Conservation (phyloP, 2,113 vertebrate genomes). For the Cochlearius cochlearius region DNA sequence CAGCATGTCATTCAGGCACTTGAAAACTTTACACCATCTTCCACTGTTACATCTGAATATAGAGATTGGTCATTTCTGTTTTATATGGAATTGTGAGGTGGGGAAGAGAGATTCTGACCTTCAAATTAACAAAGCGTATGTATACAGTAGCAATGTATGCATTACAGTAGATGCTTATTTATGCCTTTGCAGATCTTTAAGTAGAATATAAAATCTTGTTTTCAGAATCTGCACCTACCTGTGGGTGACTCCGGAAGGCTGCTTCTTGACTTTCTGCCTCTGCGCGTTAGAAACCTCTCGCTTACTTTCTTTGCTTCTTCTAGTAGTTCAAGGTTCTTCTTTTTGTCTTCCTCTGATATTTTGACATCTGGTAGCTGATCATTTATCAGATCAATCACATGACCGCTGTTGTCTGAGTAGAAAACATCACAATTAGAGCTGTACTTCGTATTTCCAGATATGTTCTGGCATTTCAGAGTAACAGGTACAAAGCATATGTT, state of each 20-base stretch:
- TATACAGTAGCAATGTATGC: not conserved
- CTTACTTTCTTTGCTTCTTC: conserved; percentile 95
- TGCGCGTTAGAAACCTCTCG: conserved; percentile 88
- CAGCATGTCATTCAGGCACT: not conserved
- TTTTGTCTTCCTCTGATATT: conserved; percentile 94
- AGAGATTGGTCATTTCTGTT: not conserved
- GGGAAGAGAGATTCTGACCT: not conserved
- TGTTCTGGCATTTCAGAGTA: not conserved
- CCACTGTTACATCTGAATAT: not conserved
- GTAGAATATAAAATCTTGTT: not conserved
- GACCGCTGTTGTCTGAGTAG: conserved; percentile 82
- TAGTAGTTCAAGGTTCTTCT: conserved; percentile 92
- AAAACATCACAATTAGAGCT: not conserved
- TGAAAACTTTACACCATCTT: not conserved
- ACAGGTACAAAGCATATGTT: not conserved
- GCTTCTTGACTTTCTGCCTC: conserved; percentile 88
- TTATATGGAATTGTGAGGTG: not conserved
- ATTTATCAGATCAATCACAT: conserved; percentile 90
- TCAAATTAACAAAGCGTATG: not conserved
- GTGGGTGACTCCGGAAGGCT: conserved; percentile 85
- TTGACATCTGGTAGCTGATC: conserved; percentile 89
- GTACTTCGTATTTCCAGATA: not conserved
- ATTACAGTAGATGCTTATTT: not conserved
- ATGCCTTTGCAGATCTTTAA: not conserved
- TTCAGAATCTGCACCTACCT: conserved; percentile 66